Percentiles rank a stretch among this genome's conserved stretches.
Evolutionary conservation across 2,888 invertebrate species (phyloP).

Genomic region (Morpho achilles): DNA sequence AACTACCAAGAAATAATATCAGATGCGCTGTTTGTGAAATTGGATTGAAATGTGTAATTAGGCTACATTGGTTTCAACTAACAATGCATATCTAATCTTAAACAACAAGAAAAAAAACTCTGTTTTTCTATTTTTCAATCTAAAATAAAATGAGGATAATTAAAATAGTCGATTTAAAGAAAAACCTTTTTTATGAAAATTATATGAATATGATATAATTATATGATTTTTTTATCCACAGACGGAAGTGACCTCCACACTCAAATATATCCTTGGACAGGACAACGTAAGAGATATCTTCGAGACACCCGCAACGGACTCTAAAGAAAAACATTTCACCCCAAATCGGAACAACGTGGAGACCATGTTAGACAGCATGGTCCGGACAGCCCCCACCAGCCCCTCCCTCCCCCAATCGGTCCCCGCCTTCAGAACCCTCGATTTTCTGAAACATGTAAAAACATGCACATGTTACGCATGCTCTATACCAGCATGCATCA

Average conservation of each 20-base stretch:
- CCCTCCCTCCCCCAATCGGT: constrained; percentile 40
- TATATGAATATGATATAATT: too few relatives aligned
- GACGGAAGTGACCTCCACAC: neutral
- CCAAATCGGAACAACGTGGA: constrained; percentile 48
- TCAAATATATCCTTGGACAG: constrained; percentile 54
- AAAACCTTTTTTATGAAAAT: too few relatives aligned
- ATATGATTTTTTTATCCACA: neutral
- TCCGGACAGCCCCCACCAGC: constrained; percentile 31
- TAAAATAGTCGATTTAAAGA: too few relatives aligned
- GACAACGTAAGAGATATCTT: constrained; percentile 32
- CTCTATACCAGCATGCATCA: constrained; percentile 33
- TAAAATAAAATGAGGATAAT: too few relatives aligned
- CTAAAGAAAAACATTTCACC: constrained; percentile 25
- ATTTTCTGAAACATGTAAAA: constrained; percentile 42
- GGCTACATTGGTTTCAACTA: too few relatives aligned
- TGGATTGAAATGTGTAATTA: too few relatives aligned
- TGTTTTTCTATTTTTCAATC: too few relatives aligned
- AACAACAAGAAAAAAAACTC: too few relatives aligned
- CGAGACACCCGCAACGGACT: constrained; percentile 11
- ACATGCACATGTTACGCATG: constrained; percentile 52
- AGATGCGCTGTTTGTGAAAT: too few relatives aligned
- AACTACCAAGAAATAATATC: too few relatives aligned
- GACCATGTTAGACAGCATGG: constrained; percentile 47
- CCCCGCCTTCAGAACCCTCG: constrained; percentile 42
- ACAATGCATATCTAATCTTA: too few relatives aligned